These are phyloP conservation scores for Alcedo atthis DNA, from an alignment of 2,797 vertebrate species.

Conservation along the genomic window DNA sequence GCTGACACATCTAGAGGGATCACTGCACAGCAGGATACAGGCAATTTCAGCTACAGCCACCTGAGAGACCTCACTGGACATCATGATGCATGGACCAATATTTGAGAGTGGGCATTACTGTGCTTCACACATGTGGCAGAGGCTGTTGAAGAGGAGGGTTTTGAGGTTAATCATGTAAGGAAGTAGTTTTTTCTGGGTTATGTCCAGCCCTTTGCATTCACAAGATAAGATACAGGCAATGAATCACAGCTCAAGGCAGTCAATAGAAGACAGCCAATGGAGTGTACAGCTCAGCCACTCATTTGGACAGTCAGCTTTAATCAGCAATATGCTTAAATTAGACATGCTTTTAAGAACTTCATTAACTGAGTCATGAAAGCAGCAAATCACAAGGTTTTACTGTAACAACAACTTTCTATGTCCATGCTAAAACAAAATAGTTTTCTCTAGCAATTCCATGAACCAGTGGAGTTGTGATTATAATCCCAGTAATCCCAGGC, in stretches of 20 bases:
- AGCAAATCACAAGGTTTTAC: neutral
- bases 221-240: neutral
- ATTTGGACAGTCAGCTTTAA: neutral
- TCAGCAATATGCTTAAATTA: neutral
- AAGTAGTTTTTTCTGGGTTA: neutral
- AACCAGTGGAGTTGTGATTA: neutral
- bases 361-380: neutral
- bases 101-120: accelerated
- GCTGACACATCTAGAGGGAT: accelerated
- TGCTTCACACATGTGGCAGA: accelerated
- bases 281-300: neutral
- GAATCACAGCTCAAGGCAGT: neutral
- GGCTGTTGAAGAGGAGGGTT: neutral
- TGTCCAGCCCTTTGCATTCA: neutral
- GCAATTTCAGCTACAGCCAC: neutral
- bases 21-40: accelerated
- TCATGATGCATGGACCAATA: accelerated
- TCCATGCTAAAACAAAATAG: neutral
- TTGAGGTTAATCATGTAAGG: neutral
- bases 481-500: neutral
- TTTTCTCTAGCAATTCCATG: neutral
- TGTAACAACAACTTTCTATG: neutral
- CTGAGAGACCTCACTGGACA: neutral
- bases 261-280: neutral
- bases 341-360: neutral